A percentile compares a stretch with the other conserved stretches of the same genome.
Conservation (phyloP, 2,888 invertebrate genomes). For the Petrolisthes cinctipes region DNA sequence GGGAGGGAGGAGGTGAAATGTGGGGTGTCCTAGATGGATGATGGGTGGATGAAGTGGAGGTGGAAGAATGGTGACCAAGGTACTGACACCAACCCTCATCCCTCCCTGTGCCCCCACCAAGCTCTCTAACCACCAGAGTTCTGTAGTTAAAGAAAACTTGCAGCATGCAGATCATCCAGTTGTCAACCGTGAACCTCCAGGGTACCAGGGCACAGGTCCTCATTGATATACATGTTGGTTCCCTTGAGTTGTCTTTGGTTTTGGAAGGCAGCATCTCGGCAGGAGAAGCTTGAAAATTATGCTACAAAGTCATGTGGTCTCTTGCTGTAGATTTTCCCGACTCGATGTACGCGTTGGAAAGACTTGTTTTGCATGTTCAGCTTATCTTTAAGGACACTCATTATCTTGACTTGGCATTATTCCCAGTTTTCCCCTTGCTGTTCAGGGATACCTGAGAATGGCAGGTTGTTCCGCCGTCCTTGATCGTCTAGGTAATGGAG, state of each 20-base stretch:
- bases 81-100: too few relatives aligned
- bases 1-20: too few relatives aligned
- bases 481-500: constrained; percentile 8
- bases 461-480: constrained; percentile 10
- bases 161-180: neutral
- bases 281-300: neutral
- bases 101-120: too few relatives aligned
- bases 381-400: neutral
- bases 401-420: neutral
- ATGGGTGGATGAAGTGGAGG: too few relatives aligned
- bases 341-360: neutral
- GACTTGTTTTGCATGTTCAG: constrained; percentile 1
- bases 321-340: neutral
- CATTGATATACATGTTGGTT: constrained; percentile 1
- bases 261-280: neutral
- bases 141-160: constrained; percentile 6
- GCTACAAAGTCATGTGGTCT: neutral
- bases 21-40: too few relatives aligned
- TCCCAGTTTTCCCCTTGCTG: constrained; percentile 19
- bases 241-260: neutral
- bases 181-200: neutral
- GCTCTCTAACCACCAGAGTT: constrained; percentile 1
- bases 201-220: constrained; percentile 4
- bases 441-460: constrained; percentile 8
- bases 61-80: too few relatives aligned